Evolutionary conservation across 2,888 invertebrate species (phyloP).

Genomic region (Drosophila maculinotata): DNA sequence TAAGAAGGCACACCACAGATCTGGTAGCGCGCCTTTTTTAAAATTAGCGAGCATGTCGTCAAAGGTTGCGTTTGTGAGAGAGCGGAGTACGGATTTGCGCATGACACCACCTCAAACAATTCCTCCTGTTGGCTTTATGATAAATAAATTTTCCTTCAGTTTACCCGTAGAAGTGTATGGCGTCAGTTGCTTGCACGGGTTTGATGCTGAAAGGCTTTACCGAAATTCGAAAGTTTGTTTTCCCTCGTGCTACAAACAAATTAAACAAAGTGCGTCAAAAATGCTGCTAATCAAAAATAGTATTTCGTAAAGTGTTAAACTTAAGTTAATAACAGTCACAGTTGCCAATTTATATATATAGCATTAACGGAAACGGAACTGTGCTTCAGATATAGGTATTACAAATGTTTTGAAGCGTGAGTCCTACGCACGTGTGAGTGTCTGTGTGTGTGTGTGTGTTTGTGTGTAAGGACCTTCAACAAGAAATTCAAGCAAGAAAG

Average conservation of each 20-base stretch:
- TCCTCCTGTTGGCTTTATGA: conserved; percentile 10
- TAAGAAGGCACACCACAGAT: neutral
- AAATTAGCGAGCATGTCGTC: conserved; percentile 24
- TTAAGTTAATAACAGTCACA: conserved; percentile 21
- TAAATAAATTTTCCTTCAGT: conserved; percentile 46
- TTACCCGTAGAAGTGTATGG: conserved; percentile 48
- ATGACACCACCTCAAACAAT: conserved; percentile 35
- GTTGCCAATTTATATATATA: conserved; percentile 21
- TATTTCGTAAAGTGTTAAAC: neutral
- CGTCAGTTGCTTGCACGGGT: conserved; percentile 46
- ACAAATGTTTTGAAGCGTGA: conserved; percentile 33
- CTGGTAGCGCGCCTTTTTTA: neutral
- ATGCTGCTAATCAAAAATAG: conserved; percentile 14
- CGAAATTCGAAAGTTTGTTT: conserved; percentile 29
- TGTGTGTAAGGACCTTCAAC: conserved; percentile 65
- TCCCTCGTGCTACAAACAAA: conserved; percentile 48
- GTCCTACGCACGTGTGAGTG: conserved; percentile 39
- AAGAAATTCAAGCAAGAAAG: conserved; percentile 64
- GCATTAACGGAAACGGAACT: conserved; percentile 51
- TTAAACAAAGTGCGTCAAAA: conserved; percentile 27
- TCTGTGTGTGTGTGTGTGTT: conserved; percentile 12
- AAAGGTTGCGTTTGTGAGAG: conserved; percentile 3
- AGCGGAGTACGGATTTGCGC: conserved; percentile 16
- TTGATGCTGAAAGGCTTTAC: conserved; percentile 2
- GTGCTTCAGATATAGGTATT: conserved; percentile 35